Conservation (phyloP, 2,888 invertebrate species). For the Ceratothoa steindachneri region DNA sequence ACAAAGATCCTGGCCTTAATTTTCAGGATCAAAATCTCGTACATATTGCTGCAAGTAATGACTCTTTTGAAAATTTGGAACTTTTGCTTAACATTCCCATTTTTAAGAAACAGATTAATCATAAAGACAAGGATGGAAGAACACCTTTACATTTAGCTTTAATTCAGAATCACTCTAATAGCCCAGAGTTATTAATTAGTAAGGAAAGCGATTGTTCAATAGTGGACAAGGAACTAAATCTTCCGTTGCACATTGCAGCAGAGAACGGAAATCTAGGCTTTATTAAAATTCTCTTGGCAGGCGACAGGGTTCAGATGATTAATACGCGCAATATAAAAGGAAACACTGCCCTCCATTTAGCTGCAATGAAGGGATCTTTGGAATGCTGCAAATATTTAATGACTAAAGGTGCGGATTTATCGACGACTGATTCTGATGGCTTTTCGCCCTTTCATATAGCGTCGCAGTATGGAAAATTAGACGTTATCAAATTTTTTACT, state of each 20-base stretch:
- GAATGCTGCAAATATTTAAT: neutral
- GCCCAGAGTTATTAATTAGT: neutral
- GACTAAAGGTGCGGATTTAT: neutral
- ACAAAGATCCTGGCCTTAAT: neutral
- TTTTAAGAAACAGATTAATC: slow-evolving; percentile 13
- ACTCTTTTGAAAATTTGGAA: slow-evolving; percentile 16
- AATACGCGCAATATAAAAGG: neutral
- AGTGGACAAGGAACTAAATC: neutral
- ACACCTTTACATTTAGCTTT: slow-evolving; percentile 22
- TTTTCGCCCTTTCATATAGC: neutral
- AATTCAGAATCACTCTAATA: neutral
- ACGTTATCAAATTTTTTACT: neutral
- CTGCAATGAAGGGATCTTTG: neutral
- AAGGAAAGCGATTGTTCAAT: neutral
- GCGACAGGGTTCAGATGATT: neutral
- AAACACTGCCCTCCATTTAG: neutral
- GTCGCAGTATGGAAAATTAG: neutral
- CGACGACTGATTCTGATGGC: neutral
- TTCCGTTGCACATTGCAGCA: neutral
- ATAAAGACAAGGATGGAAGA: slow-evolving; percentile 6
- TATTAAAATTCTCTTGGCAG: neutral
- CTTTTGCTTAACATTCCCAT: slow-evolving; percentile 1
- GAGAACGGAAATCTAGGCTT: neutral
- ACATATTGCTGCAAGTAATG: slow-evolving; percentile 21
- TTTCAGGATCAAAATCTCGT: slow-evolving; percentile 3